Base-by-base conservation (phyloP, 30 jellyfish, hydroid and myxozoan species). In the Aurelia sp. region DNA sequence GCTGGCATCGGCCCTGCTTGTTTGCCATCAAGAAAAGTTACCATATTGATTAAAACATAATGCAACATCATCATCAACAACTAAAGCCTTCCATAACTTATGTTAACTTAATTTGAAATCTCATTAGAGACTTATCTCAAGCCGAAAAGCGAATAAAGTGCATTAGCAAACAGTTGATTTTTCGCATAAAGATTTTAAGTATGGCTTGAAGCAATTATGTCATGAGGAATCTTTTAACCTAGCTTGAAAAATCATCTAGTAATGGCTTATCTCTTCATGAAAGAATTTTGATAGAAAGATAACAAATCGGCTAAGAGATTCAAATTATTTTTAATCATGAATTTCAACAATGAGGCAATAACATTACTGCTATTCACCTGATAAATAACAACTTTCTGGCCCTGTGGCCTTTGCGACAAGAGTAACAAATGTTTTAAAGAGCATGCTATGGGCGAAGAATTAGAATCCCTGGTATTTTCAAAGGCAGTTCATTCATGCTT, bases 121-220 rank as follows among this genome's bases (percentile, higher is more conserved):
- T 71, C 53, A 74, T 82, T 82, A 61, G 79, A 13, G 84, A 41
- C 53, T 70, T 57, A 82, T 71, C 84, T 81, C 53, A 59, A 72
- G 81, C 83, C 85, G 91, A 82, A 71, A 27, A 69, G 91, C 57
- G 71, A 59, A 82, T 66, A 70, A 70, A 82, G 78, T 68, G 59
- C 13, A 60, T 82, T 66, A 52, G 84, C 63, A 70, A 66, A 66
- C 57, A 82, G 78, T 71, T 67, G 91, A 72, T 11, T 72, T 68
- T 72, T 82, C 70, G 82, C 71, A 70, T 68, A 27, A 82, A 58
- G 85, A 12, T 17, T 50, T 59, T 33, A n/a, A 69, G 44, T 82
- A 55, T 16, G 66, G 71, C 85, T 66, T 33, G 48, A 82, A 55
- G 83, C 67, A 70, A 41, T 59, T 51, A 69, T 11, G 91, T 72